These are phyloP conservation scores for Manis pentadactyla DNA, from an alignment of 2,797 vertebrate species.

Conservation along the genomic window DNA sequence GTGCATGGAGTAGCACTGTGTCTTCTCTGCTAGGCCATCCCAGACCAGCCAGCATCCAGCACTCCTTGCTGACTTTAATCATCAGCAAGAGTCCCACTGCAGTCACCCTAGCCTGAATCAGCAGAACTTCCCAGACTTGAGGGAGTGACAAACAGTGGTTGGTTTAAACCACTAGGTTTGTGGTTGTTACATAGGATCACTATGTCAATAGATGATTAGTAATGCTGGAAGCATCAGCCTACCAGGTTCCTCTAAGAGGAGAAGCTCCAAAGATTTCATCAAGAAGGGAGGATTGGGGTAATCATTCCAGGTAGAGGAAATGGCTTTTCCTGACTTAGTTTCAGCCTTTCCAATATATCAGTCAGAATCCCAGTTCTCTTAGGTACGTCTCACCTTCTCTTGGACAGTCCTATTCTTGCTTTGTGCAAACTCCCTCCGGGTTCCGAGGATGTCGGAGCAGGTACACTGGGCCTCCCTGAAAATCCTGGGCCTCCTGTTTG, in stretches of 20 bases:
- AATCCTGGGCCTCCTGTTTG: not conserved
- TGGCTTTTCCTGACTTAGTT: not conserved
- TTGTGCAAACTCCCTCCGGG: not conserved
- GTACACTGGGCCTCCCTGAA: not conserved
- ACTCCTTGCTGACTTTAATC: not conserved
- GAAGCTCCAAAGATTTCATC: not conserved
- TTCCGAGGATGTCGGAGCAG: not conserved
- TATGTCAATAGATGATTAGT: not conserved
- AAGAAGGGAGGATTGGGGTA: not conserved
- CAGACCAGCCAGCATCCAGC: not conserved
- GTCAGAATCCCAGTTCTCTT: not conserved
- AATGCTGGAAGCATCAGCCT: not conserved
- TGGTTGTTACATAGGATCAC: not conserved
- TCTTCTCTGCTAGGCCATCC: not conserved
- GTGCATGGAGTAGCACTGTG: fast-evolving
- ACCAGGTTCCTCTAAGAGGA: not conserved
- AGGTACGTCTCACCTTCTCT: not conserved
- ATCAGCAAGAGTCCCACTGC: fast-evolving
- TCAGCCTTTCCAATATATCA: not conserved
- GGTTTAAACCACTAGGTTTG: not conserved
- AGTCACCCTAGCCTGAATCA: not conserved
- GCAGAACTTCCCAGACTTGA: not conserved
- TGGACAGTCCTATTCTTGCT: not conserved
- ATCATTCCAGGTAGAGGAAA: not conserved
- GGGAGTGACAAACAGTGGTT: not conserved